phyloP scores from a whole-genome alignment of 2,113 vertebrate genomes.

The Elachura formosa region DNA sequence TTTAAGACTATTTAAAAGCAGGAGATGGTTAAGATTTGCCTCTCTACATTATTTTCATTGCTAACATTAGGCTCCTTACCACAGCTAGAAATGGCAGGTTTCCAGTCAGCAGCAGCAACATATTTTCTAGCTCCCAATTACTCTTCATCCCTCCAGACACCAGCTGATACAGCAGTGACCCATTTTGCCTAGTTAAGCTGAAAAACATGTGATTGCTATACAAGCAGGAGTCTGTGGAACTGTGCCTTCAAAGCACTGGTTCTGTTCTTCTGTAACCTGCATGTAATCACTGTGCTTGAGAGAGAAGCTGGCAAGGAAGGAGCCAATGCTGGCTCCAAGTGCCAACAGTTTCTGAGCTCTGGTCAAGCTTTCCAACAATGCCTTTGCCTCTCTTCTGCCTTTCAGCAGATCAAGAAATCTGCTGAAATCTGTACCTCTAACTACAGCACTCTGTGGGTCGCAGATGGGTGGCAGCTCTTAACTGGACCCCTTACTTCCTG shows the following conservation, averaged over 20 bases:
- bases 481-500: neutral
- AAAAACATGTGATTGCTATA: neutral
- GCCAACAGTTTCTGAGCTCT: neutral
- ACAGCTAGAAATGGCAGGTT: conserved; percentile 42
- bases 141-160: conserved; percentile 36
- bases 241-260: neutral
- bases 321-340: neutral
- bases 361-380: neutral
- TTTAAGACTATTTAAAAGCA: neutral
- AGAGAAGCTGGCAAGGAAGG: neutral
- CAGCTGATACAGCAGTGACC: conserved; percentile 56
- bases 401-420: neutral
- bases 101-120: conserved; percentile 1
- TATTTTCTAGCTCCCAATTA: conserved; percentile 37
- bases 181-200: conserved; percentile 58
- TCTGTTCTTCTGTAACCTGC: neutral
- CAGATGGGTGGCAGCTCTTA: neutral
- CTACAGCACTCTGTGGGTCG: neutral
- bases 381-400: neutral
- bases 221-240: neutral
- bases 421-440: neutral
- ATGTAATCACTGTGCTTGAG: neutral
- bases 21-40: conserved; percentile 43
- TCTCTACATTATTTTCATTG: conserved; percentile 11
- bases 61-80: neutral